Percentiles rank a stretch among this genome's conserved stretches.
phyloP scores from a whole-genome alignment of 2,797 vertebrate species.

The Hippocampus kuda region DNA sequence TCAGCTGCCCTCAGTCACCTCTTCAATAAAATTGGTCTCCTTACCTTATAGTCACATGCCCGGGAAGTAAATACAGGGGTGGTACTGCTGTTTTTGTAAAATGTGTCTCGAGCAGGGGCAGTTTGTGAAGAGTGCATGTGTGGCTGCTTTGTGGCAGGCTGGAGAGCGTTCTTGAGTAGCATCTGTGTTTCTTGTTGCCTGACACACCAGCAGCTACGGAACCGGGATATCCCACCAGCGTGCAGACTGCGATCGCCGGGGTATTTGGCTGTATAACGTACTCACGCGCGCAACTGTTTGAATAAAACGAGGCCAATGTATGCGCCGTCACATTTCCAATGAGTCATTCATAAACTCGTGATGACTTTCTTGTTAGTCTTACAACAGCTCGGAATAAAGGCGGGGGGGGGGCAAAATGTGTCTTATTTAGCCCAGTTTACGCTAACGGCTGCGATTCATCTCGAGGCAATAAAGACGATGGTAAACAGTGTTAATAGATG shows the following conservation, averaged over 20 bases:
- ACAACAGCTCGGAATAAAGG: slow-evolving; percentile 11
- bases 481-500: slow-evolving; percentile 60
- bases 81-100: too few relatives aligned
- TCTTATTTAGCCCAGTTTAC: slow-evolving; percentile 37
- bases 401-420: slow-evolving; percentile 16
- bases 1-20: too few relatives aligned
- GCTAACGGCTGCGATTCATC: slow-evolving; percentile 45
- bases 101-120: slow-evolving; percentile 25
- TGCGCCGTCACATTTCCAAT: background rate
- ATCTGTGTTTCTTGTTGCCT: slow-evolving; percentile 54
- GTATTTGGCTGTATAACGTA: slow-evolving; percentile 36
- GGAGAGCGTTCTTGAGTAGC: slow-evolving; percentile 53
- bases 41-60: too few relatives aligned
- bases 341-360: background rate
- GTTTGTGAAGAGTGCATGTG: slow-evolving; percentile 45
- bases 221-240: slow-evolving; percentile 45
- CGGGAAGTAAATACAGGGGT: background rate
- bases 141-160: slow-evolving; percentile 43
- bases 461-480: slow-evolving; percentile 48
- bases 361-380: background rate
- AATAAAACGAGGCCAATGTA: background rate
- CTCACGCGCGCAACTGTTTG: slow-evolving; percentile 9
- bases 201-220: slow-evolving; percentile 42
- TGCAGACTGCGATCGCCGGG: slow-evolving; percentile 46
- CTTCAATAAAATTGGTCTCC: too few relatives aligned